Percentiles rank a stretch among this genome's conserved stretches.
These are phyloP conservation scores for Cosmorhoe ocellata DNA, from an alignment of 2,888 invertebrate species.

Conservation along the genomic window DNA sequence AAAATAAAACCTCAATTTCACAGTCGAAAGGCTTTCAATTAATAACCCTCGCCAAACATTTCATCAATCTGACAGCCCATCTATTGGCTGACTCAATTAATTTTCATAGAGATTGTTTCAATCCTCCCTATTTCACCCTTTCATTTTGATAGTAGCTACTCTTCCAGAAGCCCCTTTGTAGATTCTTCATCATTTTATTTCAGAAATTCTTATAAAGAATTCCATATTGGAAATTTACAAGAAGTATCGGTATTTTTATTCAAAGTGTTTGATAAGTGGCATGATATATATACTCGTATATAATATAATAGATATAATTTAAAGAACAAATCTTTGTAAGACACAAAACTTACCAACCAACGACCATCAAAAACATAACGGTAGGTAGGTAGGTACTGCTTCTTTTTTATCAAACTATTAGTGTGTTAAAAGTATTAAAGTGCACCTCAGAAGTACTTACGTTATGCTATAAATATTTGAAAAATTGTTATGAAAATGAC, in stretches of 20 bases:
- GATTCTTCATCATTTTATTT: background rate
- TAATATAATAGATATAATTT: no score
- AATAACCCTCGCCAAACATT: slow-evolving; percentile 23
- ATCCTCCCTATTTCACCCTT: slow-evolving; percentile 18
- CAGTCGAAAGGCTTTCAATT: slow-evolving; percentile 21
- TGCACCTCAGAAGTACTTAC: no score
- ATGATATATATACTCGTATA: no score
- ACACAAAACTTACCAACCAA: no score
- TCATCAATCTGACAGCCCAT: slow-evolving; percentile 23
- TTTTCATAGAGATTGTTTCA: slow-evolving; percentile 25
- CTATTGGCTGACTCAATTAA: slow-evolving; percentile 24
- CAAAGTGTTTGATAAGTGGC: slow-evolving; percentile 6
- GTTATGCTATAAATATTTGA: no score
- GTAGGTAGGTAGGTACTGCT: no score
- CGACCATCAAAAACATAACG: no score
- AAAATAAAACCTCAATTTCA: slow-evolving; percentile 23
- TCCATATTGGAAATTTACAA: background rate
- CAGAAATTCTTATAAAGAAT: background rate
- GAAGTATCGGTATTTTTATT: background rate
- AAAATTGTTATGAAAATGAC: no score
- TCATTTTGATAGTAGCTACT: slow-evolving; percentile 12
- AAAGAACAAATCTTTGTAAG: no score
- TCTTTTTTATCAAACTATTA: no score
- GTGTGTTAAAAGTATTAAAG: no score
- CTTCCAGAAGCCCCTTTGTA: slow-evolving; percentile 3